Conservation (phyloP, 2,888 invertebrate species). For the Lepetodrilus schrolli region DNA sequence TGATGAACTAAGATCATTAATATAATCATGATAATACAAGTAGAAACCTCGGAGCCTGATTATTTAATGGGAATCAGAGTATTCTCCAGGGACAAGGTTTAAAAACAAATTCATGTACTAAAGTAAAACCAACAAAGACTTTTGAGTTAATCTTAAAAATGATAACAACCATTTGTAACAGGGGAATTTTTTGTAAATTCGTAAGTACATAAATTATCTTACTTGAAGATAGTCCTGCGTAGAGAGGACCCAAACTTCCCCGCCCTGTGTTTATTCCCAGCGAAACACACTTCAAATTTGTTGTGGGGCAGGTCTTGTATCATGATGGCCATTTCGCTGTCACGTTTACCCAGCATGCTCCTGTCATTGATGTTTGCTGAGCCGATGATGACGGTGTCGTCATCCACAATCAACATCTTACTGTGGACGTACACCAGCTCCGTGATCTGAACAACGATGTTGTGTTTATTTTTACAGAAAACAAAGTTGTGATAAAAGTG, state of each 20-base stretch:
- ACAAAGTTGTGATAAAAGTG: too few relatives aligned
- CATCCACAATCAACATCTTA: conserved; percentile 95
- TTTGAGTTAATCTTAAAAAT: too few relatives aligned
- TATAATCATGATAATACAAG: too few relatives aligned
- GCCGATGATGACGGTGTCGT: conserved; percentile 92
- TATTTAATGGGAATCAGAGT: too few relatives aligned
- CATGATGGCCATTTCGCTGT: conserved; percentile 91
- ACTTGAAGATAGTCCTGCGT: conserved; percentile 86
- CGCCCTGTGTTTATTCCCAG: conserved; percentile 85
- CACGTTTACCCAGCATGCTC: conserved; percentile 93
- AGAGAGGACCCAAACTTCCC: conserved; percentile 91
- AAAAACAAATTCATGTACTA: not conserved
- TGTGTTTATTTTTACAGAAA: too few relatives aligned
- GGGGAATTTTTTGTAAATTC: too few relatives aligned
- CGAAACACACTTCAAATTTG: conserved; percentile 80
- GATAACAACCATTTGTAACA: not conserved
- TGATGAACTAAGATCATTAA: too few relatives aligned
- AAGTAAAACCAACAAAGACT: too few relatives aligned
- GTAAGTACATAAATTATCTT: not conserved
- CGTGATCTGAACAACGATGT: conserved; percentile 82
- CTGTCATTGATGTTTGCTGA: conserved; percentile 99
- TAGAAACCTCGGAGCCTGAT: too few relatives aligned
- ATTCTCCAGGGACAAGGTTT: not conserved
- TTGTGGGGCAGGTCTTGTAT: conserved; percentile 81
- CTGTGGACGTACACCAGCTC: conserved; percentile 98